These are phyloP conservation scores for Amblyjoppa fuscipennis DNA, from an alignment of 2,888 invertebrate species.

Conservation along the genomic window DNA sequence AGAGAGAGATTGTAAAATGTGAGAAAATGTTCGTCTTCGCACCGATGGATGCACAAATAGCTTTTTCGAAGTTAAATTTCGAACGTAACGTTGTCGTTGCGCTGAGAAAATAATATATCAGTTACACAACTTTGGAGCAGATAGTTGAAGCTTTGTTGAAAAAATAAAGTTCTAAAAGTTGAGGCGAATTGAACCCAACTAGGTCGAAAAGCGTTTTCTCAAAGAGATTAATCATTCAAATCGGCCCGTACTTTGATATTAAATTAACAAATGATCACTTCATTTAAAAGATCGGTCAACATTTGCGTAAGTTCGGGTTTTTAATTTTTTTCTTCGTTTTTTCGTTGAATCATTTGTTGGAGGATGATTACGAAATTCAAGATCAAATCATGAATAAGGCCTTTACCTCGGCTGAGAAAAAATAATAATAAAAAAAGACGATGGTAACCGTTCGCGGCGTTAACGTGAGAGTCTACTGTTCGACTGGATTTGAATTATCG, in stretches of 20 bases:
- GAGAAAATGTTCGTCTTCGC: slow-evolving; percentile 1
- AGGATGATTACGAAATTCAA: not conserved
- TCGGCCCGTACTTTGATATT: not conserved
- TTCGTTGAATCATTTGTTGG: not conserved
- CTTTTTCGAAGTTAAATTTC: not conserved
- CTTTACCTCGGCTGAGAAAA: not conserved
- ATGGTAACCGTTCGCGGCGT: slow-evolving; percentile 7
- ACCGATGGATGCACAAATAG: slow-evolving; percentile 15
- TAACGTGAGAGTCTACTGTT: slow-evolving; percentile 23
- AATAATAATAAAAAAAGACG: not conserved
- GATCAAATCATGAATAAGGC: not conserved
- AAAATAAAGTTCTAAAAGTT: not conserved
- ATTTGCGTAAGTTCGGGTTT: not conserved
- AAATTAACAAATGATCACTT: not conserved
- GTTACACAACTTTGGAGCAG: not conserved
- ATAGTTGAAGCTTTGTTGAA: not conserved
- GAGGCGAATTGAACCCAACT: not conserved
- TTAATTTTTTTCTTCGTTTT: not conserved
- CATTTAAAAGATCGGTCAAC: not conserved
- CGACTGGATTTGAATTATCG: slow-evolving; percentile 20
- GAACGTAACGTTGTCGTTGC: slow-evolving; percentile 30
- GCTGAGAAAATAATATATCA: not conserved
- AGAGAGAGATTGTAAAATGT: slow-evolving; percentile 30
- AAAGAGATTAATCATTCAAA: not conserved
- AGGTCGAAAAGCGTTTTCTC: not conserved